Percentiles rank a stretch among this genome's conserved stretches.
Evolutionary conservation across 2,113 vertebrate species (phyloP).

Genomic region (Morone saxatilis): DNA sequence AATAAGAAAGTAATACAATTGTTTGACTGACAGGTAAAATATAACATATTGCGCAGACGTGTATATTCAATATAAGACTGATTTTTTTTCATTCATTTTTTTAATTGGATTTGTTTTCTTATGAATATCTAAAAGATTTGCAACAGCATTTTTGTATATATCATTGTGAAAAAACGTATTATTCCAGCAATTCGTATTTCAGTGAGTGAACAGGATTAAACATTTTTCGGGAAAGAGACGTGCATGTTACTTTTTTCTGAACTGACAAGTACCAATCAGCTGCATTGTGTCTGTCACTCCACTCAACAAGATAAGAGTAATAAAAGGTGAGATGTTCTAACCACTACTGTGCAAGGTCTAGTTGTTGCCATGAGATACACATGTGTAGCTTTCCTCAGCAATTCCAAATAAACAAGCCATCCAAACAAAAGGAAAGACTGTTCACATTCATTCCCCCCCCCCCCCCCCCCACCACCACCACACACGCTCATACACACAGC

Average conservation of each 20-base stretch:
- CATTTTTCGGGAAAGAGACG: slow-evolving; percentile 52
- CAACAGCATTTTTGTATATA: slow-evolving; percentile 19
- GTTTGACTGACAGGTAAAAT: slow-evolving; percentile 22
- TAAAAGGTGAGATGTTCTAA: slow-evolving; percentile 77
- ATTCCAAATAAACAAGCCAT: slow-evolving; percentile 80
- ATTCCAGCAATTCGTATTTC: slow-evolving; percentile 61
- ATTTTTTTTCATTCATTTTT: neutral
- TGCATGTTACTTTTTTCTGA: slow-evolving; percentile 62
- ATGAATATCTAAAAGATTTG: neutral
- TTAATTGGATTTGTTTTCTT: neutral
- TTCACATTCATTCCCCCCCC: slow-evolving; percentile 42
- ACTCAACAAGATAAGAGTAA: slow-evolving; percentile 52
- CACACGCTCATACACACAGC: slow-evolving; percentile 46
- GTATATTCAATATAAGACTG: neutral
- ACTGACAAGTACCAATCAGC: slow-evolving; percentile 33
- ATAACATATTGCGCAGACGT: neutral
- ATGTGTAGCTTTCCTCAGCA: slow-evolving; percentile 63
- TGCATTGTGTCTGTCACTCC: slow-evolving; percentile 62
- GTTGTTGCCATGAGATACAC: slow-evolving; percentile 65
- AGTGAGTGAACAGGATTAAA: slow-evolving; percentile 50
- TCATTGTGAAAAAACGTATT: slow-evolving; percentile 42
- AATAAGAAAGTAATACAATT: slow-evolving; percentile 12
- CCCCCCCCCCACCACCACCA: neutral
- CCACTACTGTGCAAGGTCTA: slow-evolving; percentile 68
- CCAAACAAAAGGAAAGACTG: slow-evolving; percentile 84